phyloP scores from a whole-genome alignment of 2,113 vertebrate genomes.

The Clinocottus analis region DNA sequence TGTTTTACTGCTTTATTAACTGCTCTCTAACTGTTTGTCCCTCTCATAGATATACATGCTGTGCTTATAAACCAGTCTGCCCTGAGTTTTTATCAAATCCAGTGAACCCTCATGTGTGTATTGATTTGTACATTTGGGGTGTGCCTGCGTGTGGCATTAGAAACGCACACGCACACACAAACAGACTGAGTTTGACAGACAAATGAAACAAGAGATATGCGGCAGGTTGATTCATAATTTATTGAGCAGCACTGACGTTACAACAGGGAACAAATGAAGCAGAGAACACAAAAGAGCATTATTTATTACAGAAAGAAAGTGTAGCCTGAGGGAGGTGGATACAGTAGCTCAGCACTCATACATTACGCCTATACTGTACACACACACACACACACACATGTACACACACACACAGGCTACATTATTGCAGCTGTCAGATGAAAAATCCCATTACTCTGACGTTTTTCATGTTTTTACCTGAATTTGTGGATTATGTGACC shows the following conservation, averaged over 20 bases:
- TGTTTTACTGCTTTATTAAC: constrained; percentile 2
- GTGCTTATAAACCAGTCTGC: neutral
- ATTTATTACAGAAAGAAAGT: constrained; percentile 76
- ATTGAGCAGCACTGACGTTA: constrained; percentile 74
- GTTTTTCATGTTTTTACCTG: constrained; percentile 39
- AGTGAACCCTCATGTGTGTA: constrained; percentile 8
- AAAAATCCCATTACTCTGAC: constrained; percentile 48
- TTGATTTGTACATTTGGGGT: neutral
- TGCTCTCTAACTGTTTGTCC: neutral
- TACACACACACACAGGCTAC: constrained; percentile 58
- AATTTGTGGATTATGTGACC: constrained; percentile 51
- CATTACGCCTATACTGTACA: constrained; percentile 58
- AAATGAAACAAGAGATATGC: constrained; percentile 69
- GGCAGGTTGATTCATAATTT: constrained; percentile 78
- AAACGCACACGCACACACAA: constrained; percentile 10
- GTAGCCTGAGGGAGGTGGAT: constrained; percentile 54
- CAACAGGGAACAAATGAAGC: constrained; percentile 76
- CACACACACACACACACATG: constrained; percentile 64
- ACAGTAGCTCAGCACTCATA: constrained; percentile 52
- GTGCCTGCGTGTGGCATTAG: constrained; percentile 38
- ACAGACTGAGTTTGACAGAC: constrained; percentile 38
- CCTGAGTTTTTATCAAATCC: constrained; percentile 22
- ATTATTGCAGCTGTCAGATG: constrained; percentile 53
- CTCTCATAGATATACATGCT: neutral
- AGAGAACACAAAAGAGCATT: constrained; percentile 77